Evolutionary conservation across 2,888 invertebrate genomes (phyloP).

Genomic region (Eilema griseolum): DNA sequence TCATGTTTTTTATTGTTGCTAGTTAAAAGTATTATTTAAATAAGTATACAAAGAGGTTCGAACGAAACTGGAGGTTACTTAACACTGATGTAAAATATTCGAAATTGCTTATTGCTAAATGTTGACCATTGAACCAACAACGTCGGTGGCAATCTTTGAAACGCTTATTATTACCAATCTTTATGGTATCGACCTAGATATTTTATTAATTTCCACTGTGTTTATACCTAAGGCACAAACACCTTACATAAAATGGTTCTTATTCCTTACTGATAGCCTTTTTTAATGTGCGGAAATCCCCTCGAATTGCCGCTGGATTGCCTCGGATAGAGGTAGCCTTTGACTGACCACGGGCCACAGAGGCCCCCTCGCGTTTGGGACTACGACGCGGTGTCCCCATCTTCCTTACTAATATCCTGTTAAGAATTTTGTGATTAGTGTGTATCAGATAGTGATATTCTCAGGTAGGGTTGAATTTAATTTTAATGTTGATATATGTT

Average conservation of each 20-base stretch:
- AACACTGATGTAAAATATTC: constrained; percentile 52
- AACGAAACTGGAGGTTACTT: constrained; percentile 39
- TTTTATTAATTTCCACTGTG: background rate
- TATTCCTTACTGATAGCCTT: no score
- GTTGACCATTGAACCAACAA: constrained; percentile 57
- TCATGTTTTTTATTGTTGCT: background rate
- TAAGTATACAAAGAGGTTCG: constrained; percentile 17
- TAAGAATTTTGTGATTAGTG: no score
- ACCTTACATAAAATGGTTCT: no score
- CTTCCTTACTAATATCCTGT: no score
- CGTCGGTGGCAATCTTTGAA: constrained; percentile 44
- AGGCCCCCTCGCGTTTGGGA: no score
- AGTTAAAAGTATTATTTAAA: background rate
- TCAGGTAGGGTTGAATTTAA: background rate
- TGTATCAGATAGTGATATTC: background rate
- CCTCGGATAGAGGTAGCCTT: no score
- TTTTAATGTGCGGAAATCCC: no score
- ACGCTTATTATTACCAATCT: constrained; percentile 45
- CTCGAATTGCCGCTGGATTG: no score
- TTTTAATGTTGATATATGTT: background rate
- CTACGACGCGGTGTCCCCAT: no score
- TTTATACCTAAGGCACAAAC: background rate
- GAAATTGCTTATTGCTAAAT: constrained; percentile 58
- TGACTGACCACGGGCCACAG: no score
- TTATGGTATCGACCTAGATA: background rate